These are phyloP conservation scores for Yponomeuta plumbellus DNA, from an alignment of 2,888 invertebrate species.

Conservation along the genomic window DNA sequence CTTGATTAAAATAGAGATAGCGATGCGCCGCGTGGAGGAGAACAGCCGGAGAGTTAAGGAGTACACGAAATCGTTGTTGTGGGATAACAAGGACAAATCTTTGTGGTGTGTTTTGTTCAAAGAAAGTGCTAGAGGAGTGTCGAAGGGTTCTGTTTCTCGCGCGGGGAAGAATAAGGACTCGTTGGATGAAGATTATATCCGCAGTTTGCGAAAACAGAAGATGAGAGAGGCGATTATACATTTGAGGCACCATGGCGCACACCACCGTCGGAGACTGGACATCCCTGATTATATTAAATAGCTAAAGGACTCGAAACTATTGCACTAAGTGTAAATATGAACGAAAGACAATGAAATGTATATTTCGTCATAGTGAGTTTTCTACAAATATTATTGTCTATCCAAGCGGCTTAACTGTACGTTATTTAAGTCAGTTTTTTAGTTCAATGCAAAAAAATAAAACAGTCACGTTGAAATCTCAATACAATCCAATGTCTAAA, in stretches of 20 bases:
- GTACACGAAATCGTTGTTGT: conserved; percentile 68
- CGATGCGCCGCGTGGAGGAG: conserved; percentile 71
- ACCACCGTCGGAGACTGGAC: conserved; percentile 60
- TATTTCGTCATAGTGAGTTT: not conserved
- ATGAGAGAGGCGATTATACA: conserved; percentile 64
- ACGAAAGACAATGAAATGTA: not conserved
- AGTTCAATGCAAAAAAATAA: too few relatives aligned
- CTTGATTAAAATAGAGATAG: conserved; percentile 73
- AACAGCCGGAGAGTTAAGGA: conserved; percentile 69
- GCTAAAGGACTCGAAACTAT: conserved; percentile 22
- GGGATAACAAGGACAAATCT: conserved; percentile 72
- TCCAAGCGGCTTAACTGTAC: not conserved
- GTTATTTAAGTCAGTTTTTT: not conserved
- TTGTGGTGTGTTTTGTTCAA: conserved; percentile 73
- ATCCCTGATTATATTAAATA: conserved; percentile 63
- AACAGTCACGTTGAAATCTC: too few relatives aligned
- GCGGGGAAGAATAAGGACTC: conserved; percentile 43
- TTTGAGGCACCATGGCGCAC: conserved; percentile 63
- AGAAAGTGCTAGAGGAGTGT: conserved; percentile 52
- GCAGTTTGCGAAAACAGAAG: conserved; percentile 58
- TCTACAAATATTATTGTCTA: not conserved
- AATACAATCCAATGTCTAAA: too few relatives aligned
- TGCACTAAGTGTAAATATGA: not conserved
- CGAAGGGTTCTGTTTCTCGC: conserved; percentile 35
- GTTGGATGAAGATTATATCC: conserved; percentile 60